phyloP scores from a whole-genome alignment of 2,888 invertebrate genomes.

The Aleiodes testaceus region DNA sequence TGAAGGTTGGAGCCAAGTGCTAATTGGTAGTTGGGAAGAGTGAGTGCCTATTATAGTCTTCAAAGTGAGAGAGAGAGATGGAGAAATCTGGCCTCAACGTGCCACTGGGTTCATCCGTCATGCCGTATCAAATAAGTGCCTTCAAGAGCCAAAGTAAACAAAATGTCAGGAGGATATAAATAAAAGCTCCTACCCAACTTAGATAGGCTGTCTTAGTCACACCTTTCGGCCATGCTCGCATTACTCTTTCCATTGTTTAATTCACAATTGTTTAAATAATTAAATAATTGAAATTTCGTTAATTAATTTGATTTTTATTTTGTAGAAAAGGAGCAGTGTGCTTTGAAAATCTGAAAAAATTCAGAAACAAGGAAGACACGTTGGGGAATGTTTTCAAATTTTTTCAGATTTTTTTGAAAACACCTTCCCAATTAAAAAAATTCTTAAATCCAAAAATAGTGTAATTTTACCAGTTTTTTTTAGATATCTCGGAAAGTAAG shows the following conservation, averaged over 20 bases:
- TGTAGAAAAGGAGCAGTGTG: no score
- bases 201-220: conserved; percentile 30
- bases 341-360: no score
- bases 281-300: no score
- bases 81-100: conserved; percentile 16
- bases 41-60: conserved; percentile 29
- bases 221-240: conserved; percentile 7
- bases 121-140: conserved; percentile 28
- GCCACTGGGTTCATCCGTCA: conserved; percentile 31
- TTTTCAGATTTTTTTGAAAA: no score
- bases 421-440: no score
- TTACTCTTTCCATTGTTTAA: neutral
- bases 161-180: conserved; percentile 70
- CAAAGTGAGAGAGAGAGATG: neutral
- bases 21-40: neutral
- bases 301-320: no score
- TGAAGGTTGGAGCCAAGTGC: neutral
- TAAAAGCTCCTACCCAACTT: conserved; percentile 53
- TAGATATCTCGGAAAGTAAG: no score
- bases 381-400: no score
- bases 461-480: no score
- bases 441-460: no score
- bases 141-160: conserved; percentile 67
- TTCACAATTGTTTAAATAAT: neutral
- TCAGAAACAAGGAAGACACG: no score